Conservation (phyloP, 1,140 invertebrate species). For the Ceratosolen fusciceps region DNA sequence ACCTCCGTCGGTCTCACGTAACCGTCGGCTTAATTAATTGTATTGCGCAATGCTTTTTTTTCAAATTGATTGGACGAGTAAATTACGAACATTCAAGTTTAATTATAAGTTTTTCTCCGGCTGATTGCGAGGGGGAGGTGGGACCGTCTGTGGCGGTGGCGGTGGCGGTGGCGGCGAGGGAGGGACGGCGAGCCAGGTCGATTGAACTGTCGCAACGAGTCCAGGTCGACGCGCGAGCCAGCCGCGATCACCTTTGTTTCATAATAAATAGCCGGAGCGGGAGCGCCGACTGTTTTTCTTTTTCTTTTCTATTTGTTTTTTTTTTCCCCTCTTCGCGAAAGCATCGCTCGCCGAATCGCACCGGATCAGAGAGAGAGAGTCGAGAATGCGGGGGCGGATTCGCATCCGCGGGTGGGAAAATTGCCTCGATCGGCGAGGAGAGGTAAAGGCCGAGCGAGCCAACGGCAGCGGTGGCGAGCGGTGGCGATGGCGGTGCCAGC, state of each 20-base stretch:
- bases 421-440: not conserved
- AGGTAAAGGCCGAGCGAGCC: not conserved
- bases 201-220: constrained; percentile 40
- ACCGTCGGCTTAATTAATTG: constrained; percentile 28
- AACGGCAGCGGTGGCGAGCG: not conserved
- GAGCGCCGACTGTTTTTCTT: too few species aligned
- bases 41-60: constrained; percentile 33
- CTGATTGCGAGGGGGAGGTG: too few species aligned
- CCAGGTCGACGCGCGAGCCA: too few species aligned
- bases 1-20: not conserved
- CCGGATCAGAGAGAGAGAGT: not conserved
- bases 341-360: not conserved
- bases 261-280: constrained; percentile 13
- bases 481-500: not conserved
- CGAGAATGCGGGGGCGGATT: not conserved
- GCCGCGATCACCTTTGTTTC: constrained; percentile 31
- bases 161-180: too few species aligned
- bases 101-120: constrained; percentile 41
- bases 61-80: constrained; percentile 8
- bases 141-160: too few species aligned
- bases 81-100: constrained; percentile 35
- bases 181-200: too few species aligned
- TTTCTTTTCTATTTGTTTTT: too few species aligned
- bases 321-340: too few species aligned
- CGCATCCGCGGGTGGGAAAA: constrained; percentile 2